A percentile compares a stretch with the other conserved stretches of the same genome.
Conservation (phyloP, 2,888 invertebrate genomes). For the Seira sanloemensis region DNA sequence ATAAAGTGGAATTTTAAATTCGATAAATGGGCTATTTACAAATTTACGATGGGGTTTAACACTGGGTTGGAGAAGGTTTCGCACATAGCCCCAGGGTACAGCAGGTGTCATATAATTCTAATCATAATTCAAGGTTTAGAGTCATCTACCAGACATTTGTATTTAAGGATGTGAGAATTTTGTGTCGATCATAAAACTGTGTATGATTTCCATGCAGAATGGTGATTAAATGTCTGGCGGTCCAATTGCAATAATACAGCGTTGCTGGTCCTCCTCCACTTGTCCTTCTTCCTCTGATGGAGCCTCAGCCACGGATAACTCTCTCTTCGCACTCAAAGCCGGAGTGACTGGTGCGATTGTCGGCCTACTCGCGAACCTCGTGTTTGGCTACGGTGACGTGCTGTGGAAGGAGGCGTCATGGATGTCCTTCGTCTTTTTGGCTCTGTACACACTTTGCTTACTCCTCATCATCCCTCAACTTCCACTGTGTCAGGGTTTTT, state of each 20-base stretch:
- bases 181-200: too few relatives aligned
- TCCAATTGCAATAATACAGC: constrained; percentile 54
- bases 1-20: too few relatives aligned
- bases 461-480: constrained; percentile 31
- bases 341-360: constrained; percentile 46
- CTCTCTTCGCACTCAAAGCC: constrained; percentile 46
- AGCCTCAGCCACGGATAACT: constrained; percentile 4
- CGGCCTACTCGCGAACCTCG: constrained; percentile 45
- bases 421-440: constrained; percentile 32
- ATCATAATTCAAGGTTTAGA: too few relatives aligned
- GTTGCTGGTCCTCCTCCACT: constrained; percentile 50
- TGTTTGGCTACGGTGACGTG: constrained; percentile 44
- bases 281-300: not conserved
- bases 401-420: constrained; percentile 37
- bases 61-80: too few relatives aligned
- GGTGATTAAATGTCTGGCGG: constrained; percentile 62
- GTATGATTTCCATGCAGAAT: constrained; percentile 26
- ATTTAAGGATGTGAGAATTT: too few relatives aligned
- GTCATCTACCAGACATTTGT: too few relatives aligned
- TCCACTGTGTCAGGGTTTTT: constrained; percentile 2
- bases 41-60: too few relatives aligned
- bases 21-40: too few relatives aligned
- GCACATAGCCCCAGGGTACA: not conserved
- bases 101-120: too few relatives aligned
- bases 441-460: constrained; percentile 44